A percentile compares a stretch with the other conserved stretches of the same genome.
Conservation (phyloP, 2,113 vertebrate species). For the Phycodurus eques region DNA sequence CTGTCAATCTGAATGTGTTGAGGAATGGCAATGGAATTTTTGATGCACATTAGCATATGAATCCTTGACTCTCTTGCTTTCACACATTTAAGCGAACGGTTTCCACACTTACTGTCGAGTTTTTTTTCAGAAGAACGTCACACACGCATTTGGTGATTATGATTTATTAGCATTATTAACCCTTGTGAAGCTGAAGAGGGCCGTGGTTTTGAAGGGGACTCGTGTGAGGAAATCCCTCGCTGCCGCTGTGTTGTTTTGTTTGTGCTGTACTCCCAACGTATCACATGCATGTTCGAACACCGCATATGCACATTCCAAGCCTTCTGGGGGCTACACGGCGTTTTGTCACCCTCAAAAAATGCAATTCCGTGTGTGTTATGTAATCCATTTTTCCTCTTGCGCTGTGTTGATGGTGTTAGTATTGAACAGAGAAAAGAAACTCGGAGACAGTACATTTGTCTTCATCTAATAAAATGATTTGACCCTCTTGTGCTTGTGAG, state of each 20-base stretch:
- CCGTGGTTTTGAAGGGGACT: too few species aligned
- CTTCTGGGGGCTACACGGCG: neutral
- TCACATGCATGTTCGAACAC: slow-evolving; percentile 10
- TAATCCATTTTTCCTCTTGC: slow-evolving; percentile 3
- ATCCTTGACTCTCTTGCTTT: neutral
- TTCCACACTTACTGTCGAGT: neutral
- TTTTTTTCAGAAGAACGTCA: neutral
- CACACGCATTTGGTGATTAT: too few species aligned
- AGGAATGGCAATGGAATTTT: neutral
- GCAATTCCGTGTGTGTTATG: neutral
- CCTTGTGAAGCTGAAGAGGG: too few species aligned
- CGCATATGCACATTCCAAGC: slow-evolving; percentile 16
- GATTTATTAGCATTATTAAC: too few species aligned
- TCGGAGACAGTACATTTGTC: slow-evolving; percentile 1
- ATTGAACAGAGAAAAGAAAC: neutral
- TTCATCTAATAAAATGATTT: slow-evolving; percentile 21
- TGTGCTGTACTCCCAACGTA: neutral
- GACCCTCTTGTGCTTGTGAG: slow-evolving; percentile 20
- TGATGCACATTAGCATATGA: neutral
- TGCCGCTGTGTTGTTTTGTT: neutral
- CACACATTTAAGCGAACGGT: neutral
- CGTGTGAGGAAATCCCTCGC: too few species aligned
- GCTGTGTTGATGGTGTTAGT: slow-evolving; percentile 24
- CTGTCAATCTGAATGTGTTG: neutral
- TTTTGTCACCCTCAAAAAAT: slow-evolving; percentile 1